Percentiles rank a stretch among this genome's conserved stretches.
phyloP scores from a whole-genome alignment of 1,140 invertebrate genomes.

The Temnothorax nylanderi region DNA sequence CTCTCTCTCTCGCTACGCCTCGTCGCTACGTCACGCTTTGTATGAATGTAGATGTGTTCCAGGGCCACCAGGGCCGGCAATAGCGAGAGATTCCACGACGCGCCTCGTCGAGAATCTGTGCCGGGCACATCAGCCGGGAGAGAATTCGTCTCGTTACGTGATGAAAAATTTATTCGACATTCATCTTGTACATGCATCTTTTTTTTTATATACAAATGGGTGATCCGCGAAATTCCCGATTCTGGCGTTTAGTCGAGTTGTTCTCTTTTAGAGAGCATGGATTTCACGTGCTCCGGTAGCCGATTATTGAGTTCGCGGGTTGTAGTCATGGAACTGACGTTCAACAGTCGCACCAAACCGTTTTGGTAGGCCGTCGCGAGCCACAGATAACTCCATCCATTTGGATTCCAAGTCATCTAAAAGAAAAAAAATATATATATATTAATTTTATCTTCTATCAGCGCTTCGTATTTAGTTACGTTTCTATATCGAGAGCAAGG shows the following conservation, averaged over 20 bases:
- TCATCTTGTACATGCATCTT: not conserved
- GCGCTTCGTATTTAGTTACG: not conserved
- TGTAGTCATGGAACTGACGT: conserved; percentile 77
- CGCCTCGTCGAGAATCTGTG: not conserved
- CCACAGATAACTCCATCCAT: conserved; percentile 84
- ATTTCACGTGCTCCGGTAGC: conserved; percentile 67
- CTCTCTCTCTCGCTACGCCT: not conserved
- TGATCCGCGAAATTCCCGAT: not conserved
- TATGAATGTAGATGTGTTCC: conserved; percentile 8
- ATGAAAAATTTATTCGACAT: not conserved
- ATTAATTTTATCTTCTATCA: not conserved
- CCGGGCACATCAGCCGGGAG: no score
- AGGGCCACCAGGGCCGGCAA: not conserved
- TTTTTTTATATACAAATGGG: not conserved
- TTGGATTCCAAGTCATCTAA: conserved; percentile 85
- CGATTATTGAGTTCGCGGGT: conserved; percentile 60
- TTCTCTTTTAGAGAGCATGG: conserved; percentile 39
- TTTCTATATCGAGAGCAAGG: not conserved
- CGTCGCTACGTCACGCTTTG: not conserved
- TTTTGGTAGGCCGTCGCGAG: conserved; percentile 83
- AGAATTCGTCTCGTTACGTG: not conserved
- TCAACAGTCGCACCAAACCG: conserved; percentile 83
- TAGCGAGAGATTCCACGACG: not conserved
- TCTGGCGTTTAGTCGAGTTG: not conserved
- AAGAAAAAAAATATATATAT: conserved; percentile 5